Evolutionary conservation across 1,140 invertebrate genomes (phyloP), one percentile per base, ranked within the genome.

Genomic region (Riptortus pedestris): DNA sequence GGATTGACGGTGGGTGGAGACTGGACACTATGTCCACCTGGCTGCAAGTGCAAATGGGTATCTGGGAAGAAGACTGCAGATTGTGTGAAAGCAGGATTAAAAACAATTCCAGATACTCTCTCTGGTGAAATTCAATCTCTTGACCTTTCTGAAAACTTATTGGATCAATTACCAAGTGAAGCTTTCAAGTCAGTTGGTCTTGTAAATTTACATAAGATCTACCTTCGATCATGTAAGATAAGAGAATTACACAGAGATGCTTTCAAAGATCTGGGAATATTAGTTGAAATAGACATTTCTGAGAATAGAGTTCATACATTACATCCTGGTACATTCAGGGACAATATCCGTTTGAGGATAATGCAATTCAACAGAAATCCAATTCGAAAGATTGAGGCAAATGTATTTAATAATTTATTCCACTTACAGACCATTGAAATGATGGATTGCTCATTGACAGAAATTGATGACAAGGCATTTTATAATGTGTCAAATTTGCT

Each of bases 281-380:
- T 94, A 28, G 90, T 93, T 31, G 90, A 93, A 73, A 74, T 95
- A 29, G 89, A 95, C 73, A 74, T 94, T 51, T 88, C 88, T 0
- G 78, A 79, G 63, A 95, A 95, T 71, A 77, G 58, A 28, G 71
- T 72, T 14, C 69, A 71, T 29, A 62, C 62, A 0, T 38, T 72
- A 16, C 68, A 72, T 29, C 67, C 69, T 14, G 60, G 43, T 28
- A 69, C 65, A 26, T 69, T 69, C 57, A 62, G 33, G 45, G 67
- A 68, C 45, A 68, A 66, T 59, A 33, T 62, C 5, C 45, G 65
- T 24, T 29, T 63, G 59, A 62, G 81, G 83, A 16, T 83, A 45
- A 74, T 93, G 12, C 72, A 82, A 20, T 72, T 93, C 4, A 87
- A 84, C 70, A 76, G 87, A 57, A 93, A 93, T 70, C 79, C 81